Evolutionary conservation across 37 sponge, comb jelly and placozoan species (phyloP).

Genomic region (Spongilla lacustris): DNA sequence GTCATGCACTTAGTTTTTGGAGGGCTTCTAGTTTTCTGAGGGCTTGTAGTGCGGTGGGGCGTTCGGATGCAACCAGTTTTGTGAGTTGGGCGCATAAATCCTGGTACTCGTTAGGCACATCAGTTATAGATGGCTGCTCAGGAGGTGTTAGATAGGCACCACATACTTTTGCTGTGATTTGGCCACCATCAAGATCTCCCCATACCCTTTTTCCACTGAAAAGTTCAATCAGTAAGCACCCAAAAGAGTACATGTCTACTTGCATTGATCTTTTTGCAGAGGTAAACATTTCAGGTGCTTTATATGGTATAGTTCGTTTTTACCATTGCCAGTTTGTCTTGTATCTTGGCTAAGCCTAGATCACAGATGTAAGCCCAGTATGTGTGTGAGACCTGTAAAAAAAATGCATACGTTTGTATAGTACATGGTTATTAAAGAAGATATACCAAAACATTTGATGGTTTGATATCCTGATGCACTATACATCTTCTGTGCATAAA

Average conservation of each 20-base stretch:
- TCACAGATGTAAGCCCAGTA: constrained; percentile 30
- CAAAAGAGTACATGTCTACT: constrained; percentile 39
- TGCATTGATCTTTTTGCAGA: background rate
- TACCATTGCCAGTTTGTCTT: constrained; percentile 1
- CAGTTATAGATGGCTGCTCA: too few relatives aligned
- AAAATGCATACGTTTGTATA: too few relatives aligned
- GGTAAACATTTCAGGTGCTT: constrained; percentile 46
- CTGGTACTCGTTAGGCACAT: too few relatives aligned
- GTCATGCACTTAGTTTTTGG: too few relatives aligned
- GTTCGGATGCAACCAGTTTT: too few relatives aligned
- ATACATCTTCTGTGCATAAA: constrained; percentile 41
- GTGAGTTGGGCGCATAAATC: too few relatives aligned
- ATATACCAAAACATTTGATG: constrained; percentile 51
- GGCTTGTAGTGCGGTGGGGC: too few relatives aligned
- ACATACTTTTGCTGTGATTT: constrained; percentile 14
- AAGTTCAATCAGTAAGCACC: constrained; percentile 33
- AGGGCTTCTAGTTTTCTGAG: too few relatives aligned
- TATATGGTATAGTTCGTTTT: constrained; percentile 41
- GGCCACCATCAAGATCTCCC: constrained; percentile 3
- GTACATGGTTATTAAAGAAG: too few relatives aligned
- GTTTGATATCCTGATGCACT: constrained; percentile 54
- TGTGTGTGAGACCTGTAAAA: constrained; percentile 4
- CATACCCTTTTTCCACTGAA: constrained; percentile 17
- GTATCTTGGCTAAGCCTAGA: constrained; percentile 33
- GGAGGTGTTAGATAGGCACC: constrained; percentile 15